Conservation (phyloP, 2,888 invertebrate genomes). For the Apantesis nais region DNA sequence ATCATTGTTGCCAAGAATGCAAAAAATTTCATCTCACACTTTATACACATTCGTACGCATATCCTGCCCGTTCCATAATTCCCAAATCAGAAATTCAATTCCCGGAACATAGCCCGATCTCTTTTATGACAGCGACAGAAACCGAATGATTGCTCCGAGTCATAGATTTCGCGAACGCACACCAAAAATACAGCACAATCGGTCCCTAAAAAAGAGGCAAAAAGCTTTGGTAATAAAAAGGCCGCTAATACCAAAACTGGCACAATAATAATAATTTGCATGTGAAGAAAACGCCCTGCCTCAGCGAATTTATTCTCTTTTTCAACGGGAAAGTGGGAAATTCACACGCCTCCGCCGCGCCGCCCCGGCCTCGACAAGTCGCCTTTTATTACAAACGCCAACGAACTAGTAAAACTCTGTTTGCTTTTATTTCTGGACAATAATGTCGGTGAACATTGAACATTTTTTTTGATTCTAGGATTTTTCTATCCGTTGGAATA, state of each 20-base stretch:
- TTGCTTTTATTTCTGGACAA: constrained; percentile 44
- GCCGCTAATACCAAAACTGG: constrained; percentile 67
- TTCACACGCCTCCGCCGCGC: constrained; percentile 54
- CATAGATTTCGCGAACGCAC: constrained; percentile 37
- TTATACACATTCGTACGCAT: constrained; percentile 25
- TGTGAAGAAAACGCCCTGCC: constrained; percentile 65
- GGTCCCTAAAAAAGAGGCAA: constrained; percentile 50
- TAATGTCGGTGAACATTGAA: constrained; percentile 35
- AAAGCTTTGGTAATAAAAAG: constrained; percentile 59
- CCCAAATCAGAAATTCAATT: constrained; percentile 38
- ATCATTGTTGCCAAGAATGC: constrained; percentile 15
- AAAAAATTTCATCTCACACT: constrained; percentile 27
- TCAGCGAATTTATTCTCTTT: constrained; percentile 62
- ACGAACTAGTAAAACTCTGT: constrained; percentile 48
- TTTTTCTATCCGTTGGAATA: constrained; percentile 11
- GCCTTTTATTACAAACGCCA: constrained; percentile 55
- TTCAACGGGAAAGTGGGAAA: constrained; percentile 52
- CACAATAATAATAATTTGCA: constrained; percentile 77
- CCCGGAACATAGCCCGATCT: constrained; percentile 32
- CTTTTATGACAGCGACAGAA: constrained; percentile 44
- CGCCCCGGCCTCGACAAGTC: constrained; percentile 41
- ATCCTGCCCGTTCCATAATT: constrained; percentile 23
- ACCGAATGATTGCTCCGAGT: constrained; percentile 47
- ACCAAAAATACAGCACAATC: constrained; percentile 47
- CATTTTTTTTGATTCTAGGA: constrained; percentile 23